Evolutionary conservation across 2,113 vertebrate species (phyloP).

Genomic region (Calidris pugnax): DNA sequence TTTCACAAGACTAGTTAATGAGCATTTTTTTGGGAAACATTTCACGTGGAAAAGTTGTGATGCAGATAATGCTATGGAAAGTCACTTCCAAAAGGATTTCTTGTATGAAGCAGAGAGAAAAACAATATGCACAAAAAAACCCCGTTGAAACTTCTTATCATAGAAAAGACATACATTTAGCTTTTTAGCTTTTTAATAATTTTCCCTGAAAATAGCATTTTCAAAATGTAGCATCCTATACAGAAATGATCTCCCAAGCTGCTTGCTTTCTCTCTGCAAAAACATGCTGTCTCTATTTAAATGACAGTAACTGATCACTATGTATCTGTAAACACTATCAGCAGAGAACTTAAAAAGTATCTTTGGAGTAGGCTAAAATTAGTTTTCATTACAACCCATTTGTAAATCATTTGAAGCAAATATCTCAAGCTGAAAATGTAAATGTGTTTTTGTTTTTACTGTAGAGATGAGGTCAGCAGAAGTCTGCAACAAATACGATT

Average conservation of each 20-base stretch:
- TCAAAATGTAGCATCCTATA: background rate
- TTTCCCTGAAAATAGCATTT: background rate
- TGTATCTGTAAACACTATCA: conserved; percentile 53
- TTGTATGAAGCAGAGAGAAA: background rate
- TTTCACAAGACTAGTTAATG: background rate
- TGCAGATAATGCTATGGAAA: background rate
- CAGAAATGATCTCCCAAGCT: background rate
- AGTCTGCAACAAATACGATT: conserved; percentile 63
- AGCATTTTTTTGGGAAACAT: background rate
- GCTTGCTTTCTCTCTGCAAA: background rate
- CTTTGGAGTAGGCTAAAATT: conserved; percentile 46
- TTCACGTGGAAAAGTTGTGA: background rate
- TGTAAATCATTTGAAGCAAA: conserved; percentile 50
- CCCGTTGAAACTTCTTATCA: background rate
- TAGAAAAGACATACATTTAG: background rate
- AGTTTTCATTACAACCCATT: conserved; percentile 59
- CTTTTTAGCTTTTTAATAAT: background rate
- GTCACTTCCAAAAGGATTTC: background rate
- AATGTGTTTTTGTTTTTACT: conserved; percentile 67
- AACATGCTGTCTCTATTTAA: conserved; percentile 28
- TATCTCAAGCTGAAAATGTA: conserved; percentile 60
- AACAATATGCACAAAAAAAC: background rate
- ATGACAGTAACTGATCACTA: conserved; percentile 43
- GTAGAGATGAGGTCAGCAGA: conserved; percentile 65
- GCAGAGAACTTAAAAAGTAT: conserved; percentile 26